Percentiles rank a stretch among this genome's conserved stretches.
Evolutionary conservation across 2,797 vertebrate species (phyloP).

Genomic region (Smutsia gigantea): DNA sequence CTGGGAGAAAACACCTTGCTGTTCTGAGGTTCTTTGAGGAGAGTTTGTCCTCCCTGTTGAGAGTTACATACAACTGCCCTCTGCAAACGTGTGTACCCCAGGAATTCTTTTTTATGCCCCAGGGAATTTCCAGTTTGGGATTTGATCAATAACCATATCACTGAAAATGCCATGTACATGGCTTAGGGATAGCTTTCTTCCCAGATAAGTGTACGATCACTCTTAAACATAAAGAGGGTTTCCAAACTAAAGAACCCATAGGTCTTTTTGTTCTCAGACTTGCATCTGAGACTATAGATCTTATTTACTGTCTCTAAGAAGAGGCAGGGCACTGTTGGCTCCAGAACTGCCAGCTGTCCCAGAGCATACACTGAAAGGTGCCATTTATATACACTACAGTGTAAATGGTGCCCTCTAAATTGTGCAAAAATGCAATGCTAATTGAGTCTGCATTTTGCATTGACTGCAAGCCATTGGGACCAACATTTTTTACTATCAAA

Average conservation of each 20-base stretch:
- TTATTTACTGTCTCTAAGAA: not conserved
- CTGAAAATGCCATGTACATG: not conserved
- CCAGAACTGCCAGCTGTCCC: not conserved
- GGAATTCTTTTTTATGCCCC: not conserved
- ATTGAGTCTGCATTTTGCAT: not conserved
- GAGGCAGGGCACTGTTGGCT: not conserved
- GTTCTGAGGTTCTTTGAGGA: not conserved
- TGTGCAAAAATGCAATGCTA: not conserved
- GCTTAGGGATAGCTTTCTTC: fast-evolving
- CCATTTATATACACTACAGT: too few relatives aligned
- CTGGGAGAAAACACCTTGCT: not conserved
- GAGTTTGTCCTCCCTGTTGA: not conserved
- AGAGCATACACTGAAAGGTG: not conserved
- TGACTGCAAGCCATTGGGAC: not conserved
- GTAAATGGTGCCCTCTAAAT: not conserved
- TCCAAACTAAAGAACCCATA: not conserved
- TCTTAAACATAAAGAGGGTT: not conserved
- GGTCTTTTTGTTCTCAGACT: not conserved
- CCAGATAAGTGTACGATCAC: not conserved
- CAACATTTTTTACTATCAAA: not conserved
- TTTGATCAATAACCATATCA: not conserved
- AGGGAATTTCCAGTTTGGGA: not conserved
- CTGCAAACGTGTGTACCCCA: not conserved
- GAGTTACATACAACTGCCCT: not conserved
- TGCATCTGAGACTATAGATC: not conserved